A percentile compares a stretch with the other conserved stretches of the same genome.
Evolutionary conservation across 2,797 vertebrate species (phyloP).

Genomic region (Hafferia zeledoni): DNA sequence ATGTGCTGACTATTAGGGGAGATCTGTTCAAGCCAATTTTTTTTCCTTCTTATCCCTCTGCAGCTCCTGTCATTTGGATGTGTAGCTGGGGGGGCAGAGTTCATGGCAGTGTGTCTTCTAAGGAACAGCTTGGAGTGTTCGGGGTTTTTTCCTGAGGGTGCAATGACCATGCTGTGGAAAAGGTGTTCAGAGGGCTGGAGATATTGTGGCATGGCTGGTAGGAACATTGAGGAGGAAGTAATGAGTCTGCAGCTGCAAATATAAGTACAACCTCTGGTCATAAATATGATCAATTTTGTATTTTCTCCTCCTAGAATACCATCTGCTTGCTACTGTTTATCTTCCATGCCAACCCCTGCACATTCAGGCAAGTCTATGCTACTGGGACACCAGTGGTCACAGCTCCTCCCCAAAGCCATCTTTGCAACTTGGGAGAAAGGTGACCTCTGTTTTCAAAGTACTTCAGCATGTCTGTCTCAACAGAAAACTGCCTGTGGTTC

Average conservation of each 20-base stretch:
- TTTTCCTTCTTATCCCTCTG: neutral
- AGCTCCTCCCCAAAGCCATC: neutral
- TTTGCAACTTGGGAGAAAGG: neutral
- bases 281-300: neutral
- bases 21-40: neutral
- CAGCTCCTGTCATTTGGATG: neutral
- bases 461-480: neutral
- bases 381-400: neutral
- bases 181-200: neutral
- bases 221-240: neutral
- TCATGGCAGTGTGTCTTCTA: neutral
- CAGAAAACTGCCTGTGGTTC: conserved; percentile 8
- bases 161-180: neutral
- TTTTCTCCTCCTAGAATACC: neutral
- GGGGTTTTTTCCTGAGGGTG: neutral
- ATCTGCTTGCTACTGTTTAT: neutral
- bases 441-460: neutral
- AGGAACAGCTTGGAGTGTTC: neutral
- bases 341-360: neutral
- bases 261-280: neutral
- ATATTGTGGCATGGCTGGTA: neutral
- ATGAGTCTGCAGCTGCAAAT: neutral
- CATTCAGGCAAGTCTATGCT: neutral
- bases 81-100: neutral
- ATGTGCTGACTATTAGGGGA: neutral